Conservation (phyloP, 2,113 vertebrate genomes). For the Oncorhynchus kisutch region DNA sequence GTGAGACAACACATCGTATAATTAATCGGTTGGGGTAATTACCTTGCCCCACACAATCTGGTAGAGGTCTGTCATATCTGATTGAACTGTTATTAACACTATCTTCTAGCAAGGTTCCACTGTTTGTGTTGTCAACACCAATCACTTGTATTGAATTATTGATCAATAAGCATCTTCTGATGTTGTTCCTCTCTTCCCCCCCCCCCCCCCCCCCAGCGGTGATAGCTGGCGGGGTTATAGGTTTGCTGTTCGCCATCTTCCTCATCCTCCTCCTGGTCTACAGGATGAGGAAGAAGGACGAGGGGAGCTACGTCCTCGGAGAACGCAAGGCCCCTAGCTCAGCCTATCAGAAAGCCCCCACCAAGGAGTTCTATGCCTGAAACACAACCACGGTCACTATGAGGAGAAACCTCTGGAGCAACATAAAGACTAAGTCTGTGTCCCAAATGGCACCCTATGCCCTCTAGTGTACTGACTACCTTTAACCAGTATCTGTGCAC, state of each 20-base stretch:
- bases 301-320: slow-evolving; percentile 94
- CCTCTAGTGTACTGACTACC: not conserved
- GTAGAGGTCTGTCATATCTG: not conserved
- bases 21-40: not conserved
- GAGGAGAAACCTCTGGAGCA: slow-evolving; percentile 13
- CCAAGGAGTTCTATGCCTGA: slow-evolving; percentile 99
- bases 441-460: not conserved
- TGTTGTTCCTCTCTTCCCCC: not conserved
- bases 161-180: not conserved
- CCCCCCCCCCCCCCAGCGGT: slow-evolving; percentile 82
- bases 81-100: not conserved
- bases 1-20: too few relatives aligned
- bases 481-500: too few relatives aligned
- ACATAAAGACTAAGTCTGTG: not conserved
- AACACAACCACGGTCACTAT: slow-evolving; percentile 44
- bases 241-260: slow-evolving; percentile 93
- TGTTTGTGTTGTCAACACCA: not conserved
- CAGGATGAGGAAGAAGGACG: slow-evolving; percentile 99
- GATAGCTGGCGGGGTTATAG: slow-evolving; percentile 93
- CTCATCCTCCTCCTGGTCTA: slow-evolving; percentile 94
- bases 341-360: slow-evolving; percentile 94
- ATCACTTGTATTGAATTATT: not conserved
- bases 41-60: not conserved
- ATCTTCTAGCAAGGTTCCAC: not conserved
- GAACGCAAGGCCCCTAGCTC: slow-evolving; percentile 88